These are phyloP conservation scores for Euura lappo DNA, from an alignment of 1,140 invertebrate genomes.

Conservation along the genomic window DNA sequence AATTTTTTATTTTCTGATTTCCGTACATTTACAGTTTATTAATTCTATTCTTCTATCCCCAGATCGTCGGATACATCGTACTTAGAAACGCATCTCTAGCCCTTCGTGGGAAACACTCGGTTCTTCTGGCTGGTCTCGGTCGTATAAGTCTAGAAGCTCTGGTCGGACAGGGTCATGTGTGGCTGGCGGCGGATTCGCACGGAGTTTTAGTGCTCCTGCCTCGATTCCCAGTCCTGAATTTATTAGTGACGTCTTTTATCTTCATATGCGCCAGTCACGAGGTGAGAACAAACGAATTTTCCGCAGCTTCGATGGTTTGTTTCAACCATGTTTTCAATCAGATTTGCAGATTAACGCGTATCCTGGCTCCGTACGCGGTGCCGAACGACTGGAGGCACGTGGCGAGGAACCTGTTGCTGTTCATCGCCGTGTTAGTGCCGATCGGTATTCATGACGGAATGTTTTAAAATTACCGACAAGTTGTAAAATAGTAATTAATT, in stretches of 20 bases:
- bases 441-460: slow-evolving; percentile 93
- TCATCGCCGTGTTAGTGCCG: slow-evolving; percentile 85
- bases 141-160: slow-evolving; percentile 93
- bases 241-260: slow-evolving; percentile 91
- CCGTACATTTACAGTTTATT: not conserved
- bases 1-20: slow-evolving; percentile 35
- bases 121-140: slow-evolving; percentile 94
- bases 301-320: not conserved
- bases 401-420: slow-evolving; percentile 85
- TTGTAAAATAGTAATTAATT: not conserved
- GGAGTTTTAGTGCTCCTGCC: slow-evolving; percentile 91
- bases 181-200: slow-evolving; percentile 92
- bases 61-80: slow-evolving; percentile 88
- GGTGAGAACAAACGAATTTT: slow-evolving; percentile 53
- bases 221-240: slow-evolving; percentile 88
- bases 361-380: slow-evolving; percentile 82
- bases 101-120: slow-evolving; percentile 84
- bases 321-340: slow-evolving; percentile 30
- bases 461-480: slow-evolving; percentile 65
- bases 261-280: slow-evolving; percentile 94
- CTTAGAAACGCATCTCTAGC: slow-evolving; percentile 87
- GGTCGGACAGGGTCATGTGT: slow-evolving; percentile 93
- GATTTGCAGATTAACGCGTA: slow-evolving; percentile 78
- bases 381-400: slow-evolving; percentile 84
- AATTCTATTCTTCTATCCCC: slow-evolving; percentile 35